Conservation (phyloP, 2,113 vertebrate genomes). For the Peromyscus maniculatus region DNA sequence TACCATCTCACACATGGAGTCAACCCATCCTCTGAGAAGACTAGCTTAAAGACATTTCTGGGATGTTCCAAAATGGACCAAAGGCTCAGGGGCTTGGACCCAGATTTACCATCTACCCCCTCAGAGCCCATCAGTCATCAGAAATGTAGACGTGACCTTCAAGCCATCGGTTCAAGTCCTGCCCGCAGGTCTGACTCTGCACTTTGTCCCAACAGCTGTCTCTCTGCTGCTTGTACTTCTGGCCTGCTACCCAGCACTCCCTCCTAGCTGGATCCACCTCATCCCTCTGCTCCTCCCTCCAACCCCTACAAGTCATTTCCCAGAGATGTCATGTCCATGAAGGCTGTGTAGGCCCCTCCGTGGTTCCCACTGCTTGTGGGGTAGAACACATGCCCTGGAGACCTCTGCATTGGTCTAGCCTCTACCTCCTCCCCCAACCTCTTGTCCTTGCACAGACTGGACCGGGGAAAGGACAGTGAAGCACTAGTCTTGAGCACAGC, state of each 20-base stretch:
- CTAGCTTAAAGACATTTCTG: not conserved
- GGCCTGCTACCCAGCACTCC: no score
- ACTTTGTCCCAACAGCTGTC: not conserved
- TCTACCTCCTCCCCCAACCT: not conserved
- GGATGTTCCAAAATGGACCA: not conserved
- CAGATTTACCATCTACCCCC: not conserved
- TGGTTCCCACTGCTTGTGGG: not conserved
- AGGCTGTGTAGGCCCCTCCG: not conserved
- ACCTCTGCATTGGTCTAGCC: not conserved
- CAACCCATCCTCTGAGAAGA: not conserved
- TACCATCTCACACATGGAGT: not conserved
- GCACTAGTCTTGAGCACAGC: not conserved
- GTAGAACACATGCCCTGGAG: not conserved
- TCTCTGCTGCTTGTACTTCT: not conserved
- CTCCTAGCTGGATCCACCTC: not conserved
- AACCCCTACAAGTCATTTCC: not conserved
- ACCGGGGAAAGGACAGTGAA: not conserved
- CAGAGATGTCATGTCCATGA: not conserved
- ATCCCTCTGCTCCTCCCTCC: not conserved
- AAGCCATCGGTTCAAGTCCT: not conserved
- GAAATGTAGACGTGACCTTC: not conserved
- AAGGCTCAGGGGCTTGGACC: not conserved
- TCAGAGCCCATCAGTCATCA: not conserved
- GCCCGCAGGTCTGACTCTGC: not conserved
- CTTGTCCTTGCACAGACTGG: not conserved